These are phyloP conservation scores for Pomacea canaliculata DNA, from an alignment of 2,888 invertebrate species.

Conservation along the genomic window DNA sequence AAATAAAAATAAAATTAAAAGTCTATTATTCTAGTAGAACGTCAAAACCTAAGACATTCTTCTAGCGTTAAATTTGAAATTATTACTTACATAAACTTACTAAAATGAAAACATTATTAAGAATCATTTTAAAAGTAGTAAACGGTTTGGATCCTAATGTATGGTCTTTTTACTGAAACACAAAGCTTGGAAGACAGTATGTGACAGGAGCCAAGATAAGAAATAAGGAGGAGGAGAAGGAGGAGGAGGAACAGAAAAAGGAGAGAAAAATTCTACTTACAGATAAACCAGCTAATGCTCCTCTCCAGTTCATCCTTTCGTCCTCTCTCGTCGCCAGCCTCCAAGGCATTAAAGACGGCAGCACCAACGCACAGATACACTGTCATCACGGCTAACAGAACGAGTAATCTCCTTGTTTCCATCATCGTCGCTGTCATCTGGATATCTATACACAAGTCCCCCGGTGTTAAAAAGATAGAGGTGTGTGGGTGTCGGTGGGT, in stretches of 20 bases:
- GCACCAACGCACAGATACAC: conserved; percentile 58
- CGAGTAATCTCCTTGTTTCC: conserved; percentile 45
- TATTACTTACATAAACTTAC: not conserved
- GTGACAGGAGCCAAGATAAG: too few species aligned
- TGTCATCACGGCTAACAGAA: conserved; percentile 42
- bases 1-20: too few species aligned
- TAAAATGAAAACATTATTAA: too few species aligned
- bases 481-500: not conserved
- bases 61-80: not conserved
- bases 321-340: conserved; percentile 48
- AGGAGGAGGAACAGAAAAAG: not conserved
- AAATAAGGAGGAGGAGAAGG: not conserved
- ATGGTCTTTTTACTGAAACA: too few species aligned
- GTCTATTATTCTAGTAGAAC: too few species aligned
- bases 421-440: conserved; percentile 31
- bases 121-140: too few species aligned
- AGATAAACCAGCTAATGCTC: conserved; percentile 44
- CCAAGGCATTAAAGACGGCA: conserved; percentile 53
- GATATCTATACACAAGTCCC: not conserved
- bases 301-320: conserved; percentile 41
- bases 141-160: too few species aligned
- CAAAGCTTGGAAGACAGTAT: too few species aligned
- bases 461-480: not conserved
- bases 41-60: too few species aligned
- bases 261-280: conserved; percentile 30